phyloP scores from a whole-genome alignment of 1,140 invertebrate species.

The Hermetia illucens region DNA sequence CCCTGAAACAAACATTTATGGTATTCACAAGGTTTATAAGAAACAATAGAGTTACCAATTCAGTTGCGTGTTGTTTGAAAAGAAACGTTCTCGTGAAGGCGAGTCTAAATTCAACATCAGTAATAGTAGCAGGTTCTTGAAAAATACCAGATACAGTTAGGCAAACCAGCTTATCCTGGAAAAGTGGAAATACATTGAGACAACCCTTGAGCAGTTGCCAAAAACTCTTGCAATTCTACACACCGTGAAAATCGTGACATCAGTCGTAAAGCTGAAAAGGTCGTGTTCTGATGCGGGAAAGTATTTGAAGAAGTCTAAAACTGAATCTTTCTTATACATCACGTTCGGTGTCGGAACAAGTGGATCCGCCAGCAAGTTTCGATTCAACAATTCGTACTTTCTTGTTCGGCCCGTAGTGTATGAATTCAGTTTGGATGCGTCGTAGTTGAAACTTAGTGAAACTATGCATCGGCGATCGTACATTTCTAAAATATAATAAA shows the following conservation, averaged over 20 bases:
- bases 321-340: not conserved
- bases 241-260: conserved; percentile 12
- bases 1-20: not conserved
- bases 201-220: too few species aligned
- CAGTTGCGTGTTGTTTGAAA: conserved; percentile 2
- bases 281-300: conserved; percentile 16
- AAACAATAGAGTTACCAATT: conserved; percentile 2
- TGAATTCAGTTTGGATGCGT: not conserved
- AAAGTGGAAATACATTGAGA: not conserved
- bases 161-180: conserved; percentile 7
- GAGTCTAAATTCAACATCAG: conserved; percentile 8
- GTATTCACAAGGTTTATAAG: too few species aligned
- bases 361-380: not conserved
- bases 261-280: conserved; percentile 17
- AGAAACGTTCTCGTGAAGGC: conserved; percentile 9
- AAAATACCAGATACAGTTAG: conserved; percentile 6
- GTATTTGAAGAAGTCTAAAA: conserved; percentile 11
- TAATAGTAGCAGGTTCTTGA: conserved; percentile 7
- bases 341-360: not conserved
- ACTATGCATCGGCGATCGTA: not conserved
- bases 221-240: not conserved
- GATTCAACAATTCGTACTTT: not conserved
- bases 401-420: not conserved
- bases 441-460: not conserved
- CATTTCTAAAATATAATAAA: not conserved